Percentiles rank a stretch among this genome's conserved stretches.
Evolutionary conservation across 2,888 invertebrate species (phyloP).

Genomic region (Unio delphinus): DNA sequence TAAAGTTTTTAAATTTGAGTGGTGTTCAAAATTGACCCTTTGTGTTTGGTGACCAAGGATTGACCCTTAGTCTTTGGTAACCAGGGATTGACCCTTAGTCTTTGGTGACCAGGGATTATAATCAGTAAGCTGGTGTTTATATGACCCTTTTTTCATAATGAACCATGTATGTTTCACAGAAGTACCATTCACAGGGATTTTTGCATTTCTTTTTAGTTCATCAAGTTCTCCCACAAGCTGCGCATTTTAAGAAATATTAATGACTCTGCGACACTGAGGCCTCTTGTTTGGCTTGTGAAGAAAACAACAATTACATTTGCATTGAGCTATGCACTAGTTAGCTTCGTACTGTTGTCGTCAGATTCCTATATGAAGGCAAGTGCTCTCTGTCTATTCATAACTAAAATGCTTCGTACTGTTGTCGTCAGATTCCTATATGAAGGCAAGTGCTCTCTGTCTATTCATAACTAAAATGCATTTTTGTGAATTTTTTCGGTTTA

Average conservation of each 20-base stretch:
- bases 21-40: too few relatives aligned
- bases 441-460: constrained; percentile 40
- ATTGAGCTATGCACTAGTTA: constrained; percentile 63
- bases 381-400: constrained; percentile 2
- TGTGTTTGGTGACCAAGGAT: too few relatives aligned
- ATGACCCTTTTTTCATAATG: too few relatives aligned
- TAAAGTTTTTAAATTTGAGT: too few relatives aligned
- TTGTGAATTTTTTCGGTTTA: too few relatives aligned
- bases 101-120: too few relatives aligned
- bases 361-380: constrained; percentile 54
- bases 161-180: too few relatives aligned
- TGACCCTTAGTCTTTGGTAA: too few relatives aligned
- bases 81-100: too few relatives aligned
- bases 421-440: constrained; percentile 44
- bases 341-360: constrained; percentile 60
- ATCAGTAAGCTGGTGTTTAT: too few relatives aligned
- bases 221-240: constrained; percentile 19
- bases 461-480: too few relatives aligned
- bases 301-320: constrained; percentile 53
- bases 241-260: constrained; percentile 13
- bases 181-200: background rate
- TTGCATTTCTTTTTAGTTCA: constrained; percentile 32
- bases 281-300: constrained; percentile 47
- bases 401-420: constrained; percentile 56
- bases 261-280: constrained; percentile 17